These are phyloP conservation scores for Meloidogyne exigua DNA, from an alignment of 1,140 invertebrate genomes.

Conservation along the genomic window DNA sequence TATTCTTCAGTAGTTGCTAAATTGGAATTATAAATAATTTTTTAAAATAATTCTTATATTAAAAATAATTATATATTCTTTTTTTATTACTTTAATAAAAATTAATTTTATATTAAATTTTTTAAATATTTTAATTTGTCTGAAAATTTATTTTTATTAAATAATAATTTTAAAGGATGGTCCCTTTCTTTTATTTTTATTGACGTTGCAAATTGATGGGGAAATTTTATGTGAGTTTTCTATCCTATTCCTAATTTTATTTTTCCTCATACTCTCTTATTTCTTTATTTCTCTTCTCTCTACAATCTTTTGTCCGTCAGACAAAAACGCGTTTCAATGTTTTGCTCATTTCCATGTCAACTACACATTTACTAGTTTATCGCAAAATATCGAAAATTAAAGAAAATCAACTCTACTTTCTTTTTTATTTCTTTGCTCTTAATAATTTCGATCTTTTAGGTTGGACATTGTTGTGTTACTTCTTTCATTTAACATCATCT, in stretches of 20 bases:
- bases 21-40: constrained; percentile 2
- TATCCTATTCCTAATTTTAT: not conserved
- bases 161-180: not conserved
- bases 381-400: not conserved
- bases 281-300: not conserved
- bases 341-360: constrained; percentile 2
- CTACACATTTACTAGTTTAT: not conserved
- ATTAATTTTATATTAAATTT: not conserved
- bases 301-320: not conserved
- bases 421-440: not conserved
- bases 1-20: constrained; percentile 22
- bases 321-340: not conserved
- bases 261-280: not conserved
- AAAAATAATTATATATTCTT: not conserved
- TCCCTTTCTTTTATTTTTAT: not conserved
- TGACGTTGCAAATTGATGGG: not conserved
- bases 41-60: not conserved
- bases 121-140: too few relatives aligned
- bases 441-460: not conserved
- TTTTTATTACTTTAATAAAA: too few relatives aligned
- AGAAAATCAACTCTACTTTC: not conserved
- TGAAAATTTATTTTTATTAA: not conserved
- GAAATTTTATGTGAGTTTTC: not conserved
- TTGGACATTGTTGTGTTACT: not conserved
- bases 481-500: not conserved